A percentile compares a stretch with the other conserved stretches of the same genome.
Evolutionary conservation across 2,888 invertebrate species (phyloP).

Genomic region (Parasteatoda lunata): DNA sequence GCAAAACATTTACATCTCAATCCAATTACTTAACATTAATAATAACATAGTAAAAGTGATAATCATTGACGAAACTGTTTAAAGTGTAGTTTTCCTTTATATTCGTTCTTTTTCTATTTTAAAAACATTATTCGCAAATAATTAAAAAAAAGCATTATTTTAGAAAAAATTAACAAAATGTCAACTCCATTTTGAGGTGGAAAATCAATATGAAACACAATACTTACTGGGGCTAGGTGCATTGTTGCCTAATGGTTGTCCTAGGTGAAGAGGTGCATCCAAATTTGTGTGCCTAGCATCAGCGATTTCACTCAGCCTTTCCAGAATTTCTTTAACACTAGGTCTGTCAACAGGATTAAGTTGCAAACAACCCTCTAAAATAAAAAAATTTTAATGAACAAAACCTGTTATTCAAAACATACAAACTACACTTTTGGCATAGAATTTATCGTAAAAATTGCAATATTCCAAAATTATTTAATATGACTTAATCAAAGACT

Average conservation of each 20-base stretch:
- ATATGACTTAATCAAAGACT: too few relatives aligned
- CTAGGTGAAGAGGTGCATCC: constrained; percentile 84
- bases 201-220: constrained; percentile 4
- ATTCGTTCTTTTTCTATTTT: too few relatives aligned
- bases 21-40: too few relatives aligned
- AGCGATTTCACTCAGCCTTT: constrained; percentile 90
- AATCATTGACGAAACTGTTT: too few relatives aligned
- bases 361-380: constrained; percentile 75
- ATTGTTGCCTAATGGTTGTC: constrained; percentile 71
- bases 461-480: too few relatives aligned
- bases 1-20: too few relatives aligned
- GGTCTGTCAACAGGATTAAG: constrained; percentile 87
- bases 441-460: too few relatives aligned
- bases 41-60: too few relatives aligned
- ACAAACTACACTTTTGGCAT: too few relatives aligned
- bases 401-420: too few relatives aligned
- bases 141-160: background rate
- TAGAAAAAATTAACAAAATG: background rate
- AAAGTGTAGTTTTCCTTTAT: too few relatives aligned
- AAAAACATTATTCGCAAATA: too few relatives aligned
- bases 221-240: constrained; percentile 65
- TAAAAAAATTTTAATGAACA: background rate
- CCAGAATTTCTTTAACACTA: constrained; percentile 85
- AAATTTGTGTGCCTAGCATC: constrained; percentile 88
- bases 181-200: background rate